Percentiles rank a stretch among this genome's conserved stretches.
These are phyloP conservation scores for Rhabdophis nuchalis DNA, from an alignment of 2,797 vertebrate species.

Conservation along the genomic window DNA sequence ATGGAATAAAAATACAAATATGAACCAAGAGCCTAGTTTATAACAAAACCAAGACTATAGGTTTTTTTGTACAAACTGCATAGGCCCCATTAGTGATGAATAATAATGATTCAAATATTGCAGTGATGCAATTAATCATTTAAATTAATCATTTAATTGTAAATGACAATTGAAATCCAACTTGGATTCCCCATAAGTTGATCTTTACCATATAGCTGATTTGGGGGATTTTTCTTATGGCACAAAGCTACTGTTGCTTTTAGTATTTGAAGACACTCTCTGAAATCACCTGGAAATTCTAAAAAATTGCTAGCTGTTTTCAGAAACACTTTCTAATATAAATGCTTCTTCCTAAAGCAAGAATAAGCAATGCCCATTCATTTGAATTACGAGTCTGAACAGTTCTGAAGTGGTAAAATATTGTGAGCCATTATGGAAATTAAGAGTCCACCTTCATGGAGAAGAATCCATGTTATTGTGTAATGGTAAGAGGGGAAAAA, in stretches of 20 bases:
- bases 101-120: background rate
- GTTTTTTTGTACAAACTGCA: background rate
- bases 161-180: background rate
- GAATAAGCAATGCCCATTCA: background rate
- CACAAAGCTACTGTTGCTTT: background rate
- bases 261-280: background rate
- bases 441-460: background rate
- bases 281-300: background rate
- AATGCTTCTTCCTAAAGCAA: background rate
- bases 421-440: background rate
- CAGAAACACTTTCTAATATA: background rate
- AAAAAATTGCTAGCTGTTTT: background rate
- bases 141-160: background rate
- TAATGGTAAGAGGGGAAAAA: background rate
- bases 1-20: background rate
- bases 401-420: background rate
- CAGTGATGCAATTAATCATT: background rate
- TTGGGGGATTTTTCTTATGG: background rate
- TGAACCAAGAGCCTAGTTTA: background rate
- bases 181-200: background rate
- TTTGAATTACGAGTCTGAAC: background rate
- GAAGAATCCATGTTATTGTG: background rate
- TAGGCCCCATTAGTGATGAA: background rate
- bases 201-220: background rate
- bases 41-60: background rate